These are phyloP conservation scores for Nothobranchius furzeri DNA, from an alignment of 2,113 vertebrate genomes.

Conservation along the genomic window DNA sequence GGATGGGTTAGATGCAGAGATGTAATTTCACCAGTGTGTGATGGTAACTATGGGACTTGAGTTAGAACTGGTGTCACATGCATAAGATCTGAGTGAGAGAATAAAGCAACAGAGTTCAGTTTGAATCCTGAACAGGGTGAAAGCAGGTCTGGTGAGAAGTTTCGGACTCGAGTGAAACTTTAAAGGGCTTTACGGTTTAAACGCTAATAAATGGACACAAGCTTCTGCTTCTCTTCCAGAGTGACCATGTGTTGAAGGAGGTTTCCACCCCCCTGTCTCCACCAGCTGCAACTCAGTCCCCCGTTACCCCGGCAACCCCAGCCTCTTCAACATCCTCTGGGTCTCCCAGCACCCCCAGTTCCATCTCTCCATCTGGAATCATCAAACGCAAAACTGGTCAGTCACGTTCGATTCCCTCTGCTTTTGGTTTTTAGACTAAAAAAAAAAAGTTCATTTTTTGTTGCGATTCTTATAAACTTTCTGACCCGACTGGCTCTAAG, in stretches of 20 bases:
- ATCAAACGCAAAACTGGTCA: conserved; percentile 86
- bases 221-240: conserved; percentile 19
- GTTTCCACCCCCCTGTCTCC: conserved; percentile 54
- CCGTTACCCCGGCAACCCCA: conserved; percentile 37
- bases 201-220: too few relatives aligned
- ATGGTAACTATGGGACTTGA: too few relatives aligned
- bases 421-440: not conserved
- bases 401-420: not conserved
- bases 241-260: conserved; percentile 49
- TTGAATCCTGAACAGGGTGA: too few relatives aligned
- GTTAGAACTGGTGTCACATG: too few relatives aligned
- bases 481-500: not conserved
- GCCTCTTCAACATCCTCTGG: conserved; percentile 42
- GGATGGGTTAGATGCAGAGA: too few relatives aligned
- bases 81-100: too few relatives aligned
- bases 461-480: too few relatives aligned
- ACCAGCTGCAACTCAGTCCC: conserved; percentile 45
- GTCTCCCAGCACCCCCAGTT: conserved; percentile 66
- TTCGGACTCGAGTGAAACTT: too few relatives aligned
- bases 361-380: conserved; percentile 73
- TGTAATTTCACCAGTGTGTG: too few relatives aligned
- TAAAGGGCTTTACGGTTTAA: too few relatives aligned
- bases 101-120: too few relatives aligned
- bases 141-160: too few relatives aligned
- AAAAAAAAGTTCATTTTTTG: not conserved